Evolutionary conservation across 2,888 invertebrate species (phyloP).

Genomic region (Pantelozetes paolii): DNA sequence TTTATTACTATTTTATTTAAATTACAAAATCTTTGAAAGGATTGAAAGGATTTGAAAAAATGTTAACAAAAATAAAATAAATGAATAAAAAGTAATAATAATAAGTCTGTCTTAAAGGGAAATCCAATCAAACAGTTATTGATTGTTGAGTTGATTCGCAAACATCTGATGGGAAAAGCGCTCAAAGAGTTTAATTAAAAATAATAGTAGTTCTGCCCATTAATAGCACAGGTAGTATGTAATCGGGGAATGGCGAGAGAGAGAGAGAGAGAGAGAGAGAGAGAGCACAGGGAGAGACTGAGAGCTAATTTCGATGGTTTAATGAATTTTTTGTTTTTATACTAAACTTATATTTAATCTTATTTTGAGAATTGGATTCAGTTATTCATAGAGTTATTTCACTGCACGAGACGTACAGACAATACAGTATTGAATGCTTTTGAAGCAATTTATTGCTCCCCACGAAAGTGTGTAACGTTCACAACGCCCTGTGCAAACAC

Average conservation of each 20-base stretch:
- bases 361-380: neutral
- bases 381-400: neutral
- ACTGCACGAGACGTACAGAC: neutral
- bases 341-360: neutral
- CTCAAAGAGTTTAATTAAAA: neutral
- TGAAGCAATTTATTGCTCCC: slow-evolving; percentile 8
- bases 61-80: too few species aligned
- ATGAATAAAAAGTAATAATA: too few species aligned
- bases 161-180: neutral
- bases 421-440: neutral
- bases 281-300: neutral
- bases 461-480: slow-evolving; percentile 14
- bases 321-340: neutral
- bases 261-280: too few species aligned
- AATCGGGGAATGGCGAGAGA: too few species aligned
- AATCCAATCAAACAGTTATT: neutral
- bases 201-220: neutral
- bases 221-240: neutral
- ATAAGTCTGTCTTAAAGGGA: neutral
- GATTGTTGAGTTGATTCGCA: neutral
- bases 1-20: too few species aligned
- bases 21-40: too few species aligned
- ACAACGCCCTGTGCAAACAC: slow-evolving; percentile 12
- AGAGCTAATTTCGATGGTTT: neutral
- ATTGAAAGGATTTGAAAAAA: too few species aligned